A percentile compares a stretch with the other conserved stretches of the same genome.
Conservation (phyloP, 2,888 invertebrate species). For the Seira musarum region DNA sequence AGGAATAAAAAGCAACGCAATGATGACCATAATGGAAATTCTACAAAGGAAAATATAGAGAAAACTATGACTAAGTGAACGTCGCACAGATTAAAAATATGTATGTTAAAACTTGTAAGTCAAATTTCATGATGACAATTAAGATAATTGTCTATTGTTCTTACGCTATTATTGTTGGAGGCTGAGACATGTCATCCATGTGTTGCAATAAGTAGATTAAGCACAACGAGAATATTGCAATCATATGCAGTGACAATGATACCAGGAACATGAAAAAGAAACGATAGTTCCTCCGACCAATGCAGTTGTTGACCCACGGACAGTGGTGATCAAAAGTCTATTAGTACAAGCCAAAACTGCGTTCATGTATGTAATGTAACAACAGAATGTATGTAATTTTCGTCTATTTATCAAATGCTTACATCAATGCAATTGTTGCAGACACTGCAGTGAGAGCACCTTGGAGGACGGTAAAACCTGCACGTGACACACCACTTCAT, state of each 20-base stretch:
- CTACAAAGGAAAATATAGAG: conserved; percentile 73
- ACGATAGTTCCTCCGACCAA: conserved; percentile 96
- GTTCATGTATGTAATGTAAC: neutral
- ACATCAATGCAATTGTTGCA: conserved; percentile 99
- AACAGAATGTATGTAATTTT: neutral
- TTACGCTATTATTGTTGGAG: conserved; percentile 80
- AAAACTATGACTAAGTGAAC: neutral
- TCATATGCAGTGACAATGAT: conserved; percentile 97
- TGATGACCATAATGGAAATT: conserved; percentile 92
- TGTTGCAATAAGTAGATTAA: conserved; percentile 92
- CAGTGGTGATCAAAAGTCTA: conserved; percentile 99
- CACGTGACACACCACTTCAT: conserved; percentile 99
- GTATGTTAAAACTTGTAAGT: neutral
- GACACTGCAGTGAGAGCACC: conserved; percentile 99
- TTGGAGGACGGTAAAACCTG: conserved; percentile 98
- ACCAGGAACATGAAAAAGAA: conserved; percentile 99
- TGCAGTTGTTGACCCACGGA: conserved; percentile 98
- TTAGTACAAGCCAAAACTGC: neutral
- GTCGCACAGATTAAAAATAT: too few species aligned
- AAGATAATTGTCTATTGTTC: conserved; percentile 10
- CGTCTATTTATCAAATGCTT: conserved; percentile 70
- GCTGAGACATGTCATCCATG: conserved; percentile 84
- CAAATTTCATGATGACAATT: neutral
- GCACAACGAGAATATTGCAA: conserved; percentile 95
- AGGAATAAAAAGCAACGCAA: conserved; percentile 93